phyloP scores from a whole-genome alignment of 2,888 invertebrate species.

The Caenorhabditis sp. region DNA sequence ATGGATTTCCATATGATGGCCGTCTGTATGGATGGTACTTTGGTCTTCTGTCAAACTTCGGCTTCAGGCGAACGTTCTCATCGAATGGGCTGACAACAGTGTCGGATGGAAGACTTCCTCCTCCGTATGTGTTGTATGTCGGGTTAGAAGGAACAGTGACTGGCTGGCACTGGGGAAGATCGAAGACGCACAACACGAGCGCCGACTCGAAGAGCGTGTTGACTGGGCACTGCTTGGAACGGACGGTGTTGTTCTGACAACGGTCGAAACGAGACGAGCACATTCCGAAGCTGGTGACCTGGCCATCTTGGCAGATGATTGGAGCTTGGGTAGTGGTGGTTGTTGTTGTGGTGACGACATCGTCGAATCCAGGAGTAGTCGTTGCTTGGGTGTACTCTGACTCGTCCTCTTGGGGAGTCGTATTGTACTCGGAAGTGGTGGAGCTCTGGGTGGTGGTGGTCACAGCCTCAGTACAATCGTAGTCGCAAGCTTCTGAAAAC shows the following conservation, averaged over 20 bases:
- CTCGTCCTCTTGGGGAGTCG: too few species aligned
- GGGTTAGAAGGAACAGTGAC: constrained; percentile 28
- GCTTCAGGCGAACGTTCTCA: constrained; percentile 40
- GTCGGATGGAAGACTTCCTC: constrained; percentile 23
- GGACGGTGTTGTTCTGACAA: constrained; percentile 52
- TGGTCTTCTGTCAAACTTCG: constrained; percentile 32
- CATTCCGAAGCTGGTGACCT: constrained; percentile 55
- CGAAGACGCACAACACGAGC: constrained; percentile 70
- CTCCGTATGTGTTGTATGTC: constrained; percentile 16
- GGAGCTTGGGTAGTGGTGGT: constrained; percentile 30
- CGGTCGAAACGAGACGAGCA: constrained; percentile 67
- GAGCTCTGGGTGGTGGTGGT: constrained; percentile 38
- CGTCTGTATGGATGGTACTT: constrained; percentile 15
- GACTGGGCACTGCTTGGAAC: constrained; percentile 68
- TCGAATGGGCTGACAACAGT: constrained; percentile 57
- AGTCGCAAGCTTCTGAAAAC: constrained; percentile 58
- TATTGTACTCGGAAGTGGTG: constrained; percentile 13
- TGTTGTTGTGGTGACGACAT: background rate
- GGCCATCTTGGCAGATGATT: constrained; percentile 58
- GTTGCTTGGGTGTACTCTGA: too few species aligned
- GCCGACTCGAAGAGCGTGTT: constrained; percentile 69
- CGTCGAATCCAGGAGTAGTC: constrained; percentile 36
- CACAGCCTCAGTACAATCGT: constrained; percentile 29
- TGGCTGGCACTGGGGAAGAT: constrained; percentile 67
- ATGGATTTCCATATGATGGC: constrained; percentile 10